Evolutionary conservation across 2,888 invertebrate genomes (phyloP).

Genomic region (Bursaphelenchus okinawaensis): DNA sequence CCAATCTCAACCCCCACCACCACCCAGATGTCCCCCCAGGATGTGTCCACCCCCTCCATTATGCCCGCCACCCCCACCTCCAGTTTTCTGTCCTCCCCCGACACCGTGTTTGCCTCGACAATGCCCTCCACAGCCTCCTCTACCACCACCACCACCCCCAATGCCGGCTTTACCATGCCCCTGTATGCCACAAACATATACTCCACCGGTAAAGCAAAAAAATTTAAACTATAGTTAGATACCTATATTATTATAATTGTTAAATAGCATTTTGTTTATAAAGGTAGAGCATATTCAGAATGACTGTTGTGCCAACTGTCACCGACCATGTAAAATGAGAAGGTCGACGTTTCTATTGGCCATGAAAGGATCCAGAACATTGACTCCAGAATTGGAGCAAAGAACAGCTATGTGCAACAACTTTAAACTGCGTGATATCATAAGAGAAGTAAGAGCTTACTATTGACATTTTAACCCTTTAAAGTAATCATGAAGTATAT

Average conservation of each 20-base stretch:
- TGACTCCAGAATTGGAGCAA: slow-evolving; percentile 26
- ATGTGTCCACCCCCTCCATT: neutral
- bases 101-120: slow-evolving; percentile 2
- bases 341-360: slow-evolving; percentile 6
- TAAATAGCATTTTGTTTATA: slow-evolving; percentile 1
- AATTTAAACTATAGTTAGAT: too few species aligned
- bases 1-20: neutral
- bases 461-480: too few species aligned
- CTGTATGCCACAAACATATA: neutral
- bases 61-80: slow-evolving; percentile 5
- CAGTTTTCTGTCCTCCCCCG: slow-evolving; percentile 35
- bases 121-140: slow-evolving; percentile 9
- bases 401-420: slow-evolving; percentile 47
- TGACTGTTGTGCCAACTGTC: slow-evolving; percentile 55
- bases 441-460: slow-evolving; percentile 31
- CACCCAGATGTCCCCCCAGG: neutral
- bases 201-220: slow-evolving; percentile 4
- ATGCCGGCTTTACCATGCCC: slow-evolving; percentile 12
- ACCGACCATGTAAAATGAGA: slow-evolving; percentile 37
- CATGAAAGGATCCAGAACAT: neutral
- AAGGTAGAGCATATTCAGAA: slow-evolving; percentile 27
- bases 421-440: slow-evolving; percentile 35
- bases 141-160: neutral
- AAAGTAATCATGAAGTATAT: neutral
- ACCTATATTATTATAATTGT: too few species aligned